Conservation (phyloP, 2,113 vertebrate species). For the Beaufortia kweichowensis region DNA sequence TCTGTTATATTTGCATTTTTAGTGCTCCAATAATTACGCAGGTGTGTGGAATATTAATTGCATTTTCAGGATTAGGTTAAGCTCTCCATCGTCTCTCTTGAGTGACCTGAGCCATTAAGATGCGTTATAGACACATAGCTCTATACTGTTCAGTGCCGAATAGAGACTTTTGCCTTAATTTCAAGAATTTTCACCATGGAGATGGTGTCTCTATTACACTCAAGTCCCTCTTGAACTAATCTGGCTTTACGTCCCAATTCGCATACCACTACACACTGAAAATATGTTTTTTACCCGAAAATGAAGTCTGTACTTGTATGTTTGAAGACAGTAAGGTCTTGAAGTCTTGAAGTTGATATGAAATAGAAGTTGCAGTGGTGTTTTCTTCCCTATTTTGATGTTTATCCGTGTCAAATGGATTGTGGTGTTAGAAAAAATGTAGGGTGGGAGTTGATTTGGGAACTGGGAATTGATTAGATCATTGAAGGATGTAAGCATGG, state of each 20-base stretch:
- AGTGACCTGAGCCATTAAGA: conserved; percentile 50
- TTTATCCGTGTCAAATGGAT: too few species aligned
- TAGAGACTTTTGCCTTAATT: conserved; percentile 29
- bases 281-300: not conserved
- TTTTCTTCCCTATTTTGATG: too few species aligned
- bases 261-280: not conserved
- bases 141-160: conserved; percentile 39
- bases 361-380: too few species aligned
- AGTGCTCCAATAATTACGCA: conserved; percentile 54
- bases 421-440: too few species aligned
- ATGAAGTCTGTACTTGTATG: too few species aligned
- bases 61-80: conserved; percentile 56
- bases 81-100: conserved; percentile 50
- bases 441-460: too few species aligned
- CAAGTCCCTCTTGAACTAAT: not conserved
- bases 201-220: not conserved
- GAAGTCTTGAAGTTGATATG: too few species aligned
- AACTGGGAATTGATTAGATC: too few species aligned
- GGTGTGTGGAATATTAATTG: conserved; percentile 60
- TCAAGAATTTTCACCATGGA: not conserved
- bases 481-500: too few species aligned
- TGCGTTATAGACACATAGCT: conserved; percentile 40
- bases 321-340: too few species aligned
- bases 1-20: conserved; percentile 56
- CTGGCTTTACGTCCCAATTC: not conserved